These are phyloP conservation scores for Tricholauxania praeusta DNA, from an alignment of 2,888 invertebrate species.

Conservation along the genomic window DNA sequence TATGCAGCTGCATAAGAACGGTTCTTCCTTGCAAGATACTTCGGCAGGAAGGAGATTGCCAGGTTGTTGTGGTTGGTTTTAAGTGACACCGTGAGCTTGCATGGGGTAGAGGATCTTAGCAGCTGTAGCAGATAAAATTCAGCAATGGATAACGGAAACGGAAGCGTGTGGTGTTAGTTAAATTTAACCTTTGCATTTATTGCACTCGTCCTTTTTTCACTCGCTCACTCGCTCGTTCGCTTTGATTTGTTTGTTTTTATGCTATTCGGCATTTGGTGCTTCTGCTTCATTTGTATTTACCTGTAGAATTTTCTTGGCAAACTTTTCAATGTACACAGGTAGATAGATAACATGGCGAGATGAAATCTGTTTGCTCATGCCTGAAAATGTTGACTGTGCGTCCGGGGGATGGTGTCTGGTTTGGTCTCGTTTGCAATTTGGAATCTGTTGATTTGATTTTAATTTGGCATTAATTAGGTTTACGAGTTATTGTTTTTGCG, in stretches of 20 bases:
- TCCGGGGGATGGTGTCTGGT: slow-evolving; percentile 2
- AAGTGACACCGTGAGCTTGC: background rate
- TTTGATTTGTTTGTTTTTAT: background rate
- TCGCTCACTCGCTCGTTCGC: background rate
- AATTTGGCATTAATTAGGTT: slow-evolving; percentile 28
- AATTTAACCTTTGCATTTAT: slow-evolving; percentile 25
- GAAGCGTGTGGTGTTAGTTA: slow-evolving; percentile 21
- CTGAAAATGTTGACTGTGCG: slow-evolving; percentile 24
- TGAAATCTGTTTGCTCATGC: slow-evolving; percentile 18
- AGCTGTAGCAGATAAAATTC: background rate
- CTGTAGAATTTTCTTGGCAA: slow-evolving; percentile 16
- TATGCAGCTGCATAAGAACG: background rate
- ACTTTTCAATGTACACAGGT: background rate
- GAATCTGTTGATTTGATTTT: slow-evolving; percentile 28
- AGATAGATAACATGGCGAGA: background rate
- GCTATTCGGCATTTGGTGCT: background rate
- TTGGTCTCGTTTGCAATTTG: background rate
- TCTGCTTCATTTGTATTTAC: slow-evolving; percentile 11
- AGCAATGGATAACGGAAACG: slow-evolving; percentile 16
- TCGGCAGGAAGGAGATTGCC: background rate
- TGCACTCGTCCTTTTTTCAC: background rate
- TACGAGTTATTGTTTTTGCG: background rate
- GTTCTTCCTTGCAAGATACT: background rate
- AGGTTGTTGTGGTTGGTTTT: background rate
- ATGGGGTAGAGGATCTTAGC: background rate